Conservation (phyloP, 2,113 vertebrate genomes). For the Eudyptes chrysolophus region DNA sequence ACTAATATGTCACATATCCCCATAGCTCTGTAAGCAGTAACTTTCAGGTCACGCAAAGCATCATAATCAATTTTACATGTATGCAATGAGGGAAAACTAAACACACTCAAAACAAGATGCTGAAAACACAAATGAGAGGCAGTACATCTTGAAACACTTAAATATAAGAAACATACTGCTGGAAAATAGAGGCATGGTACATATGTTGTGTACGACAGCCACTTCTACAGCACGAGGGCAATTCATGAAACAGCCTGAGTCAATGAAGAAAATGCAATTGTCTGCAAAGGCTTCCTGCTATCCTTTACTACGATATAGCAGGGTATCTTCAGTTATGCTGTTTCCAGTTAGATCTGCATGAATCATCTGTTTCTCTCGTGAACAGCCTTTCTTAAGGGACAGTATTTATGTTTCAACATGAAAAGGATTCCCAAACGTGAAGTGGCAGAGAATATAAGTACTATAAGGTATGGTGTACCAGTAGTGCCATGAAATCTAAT, state of each 20-base stretch:
- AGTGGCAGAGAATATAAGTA: neutral
- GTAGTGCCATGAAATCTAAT: neutral
- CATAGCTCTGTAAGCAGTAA: neutral
- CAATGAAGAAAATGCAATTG: neutral
- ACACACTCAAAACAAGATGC: neutral
- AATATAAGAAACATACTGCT: neutral
- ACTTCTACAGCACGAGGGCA: neutral
- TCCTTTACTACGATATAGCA: neutral
- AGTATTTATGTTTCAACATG: neutral
- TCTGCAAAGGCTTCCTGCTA: neutral
- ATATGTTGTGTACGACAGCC: neutral
- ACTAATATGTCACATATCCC: neutral
- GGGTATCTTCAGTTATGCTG: neutral
- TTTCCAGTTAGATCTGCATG: neutral
- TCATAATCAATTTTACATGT: rapidly evolving
- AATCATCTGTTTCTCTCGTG: neutral
- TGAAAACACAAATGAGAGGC: neutral
- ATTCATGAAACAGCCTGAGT: neutral
- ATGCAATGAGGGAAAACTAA: neutral
- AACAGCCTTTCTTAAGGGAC: neutral
- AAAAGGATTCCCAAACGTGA: neutral
- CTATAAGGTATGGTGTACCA: neutral
- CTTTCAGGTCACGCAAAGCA: neutral
- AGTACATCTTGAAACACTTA: neutral
- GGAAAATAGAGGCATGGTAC: neutral